These are phyloP conservation scores for Muscidifurax raptorellus DNA, from an alignment of 1,140 invertebrate species.

Conservation along the genomic window DNA sequence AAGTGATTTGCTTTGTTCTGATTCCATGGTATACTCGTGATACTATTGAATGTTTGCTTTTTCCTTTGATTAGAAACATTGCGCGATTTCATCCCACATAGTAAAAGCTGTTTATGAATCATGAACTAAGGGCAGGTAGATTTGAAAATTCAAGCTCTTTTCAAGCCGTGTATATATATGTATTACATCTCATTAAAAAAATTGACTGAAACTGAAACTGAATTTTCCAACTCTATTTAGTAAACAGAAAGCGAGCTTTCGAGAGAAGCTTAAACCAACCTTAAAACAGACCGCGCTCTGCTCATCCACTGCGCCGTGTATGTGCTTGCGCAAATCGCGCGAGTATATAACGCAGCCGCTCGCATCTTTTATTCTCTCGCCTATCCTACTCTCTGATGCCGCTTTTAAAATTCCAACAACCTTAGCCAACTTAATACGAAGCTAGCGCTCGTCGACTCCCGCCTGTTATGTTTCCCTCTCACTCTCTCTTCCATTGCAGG, in stretches of 20 bases:
- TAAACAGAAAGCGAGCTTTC: neutral
- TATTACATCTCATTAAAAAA: no score
- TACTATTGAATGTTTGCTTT: no score
- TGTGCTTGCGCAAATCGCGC: no score
- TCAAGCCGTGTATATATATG: no score
- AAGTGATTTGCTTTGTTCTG: neutral
- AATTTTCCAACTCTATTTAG: neutral
- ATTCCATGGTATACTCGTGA: neutral
- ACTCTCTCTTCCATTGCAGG: neutral
- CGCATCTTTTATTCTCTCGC: neutral
- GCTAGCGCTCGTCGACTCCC: no score
- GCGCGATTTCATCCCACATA: no score
- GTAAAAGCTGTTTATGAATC: neutral
- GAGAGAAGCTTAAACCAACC: neutral
- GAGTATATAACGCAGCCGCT: neutral
- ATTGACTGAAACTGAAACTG: neutral
- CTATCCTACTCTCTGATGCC: no score
- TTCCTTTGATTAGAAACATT: neutral
- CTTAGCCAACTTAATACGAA: no score
- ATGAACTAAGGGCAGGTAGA: neutral
- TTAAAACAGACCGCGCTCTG: no score
- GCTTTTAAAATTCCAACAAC: neutral
- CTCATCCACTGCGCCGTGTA: no score
- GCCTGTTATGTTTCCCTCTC: no score
- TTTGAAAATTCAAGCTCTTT: neutral